A percentile compares a stretch with the other conserved stretches of the same genome.
Evolutionary conservation across 2,888 invertebrate species (phyloP).

Genomic region (Drosophila percnosoma): DNA sequence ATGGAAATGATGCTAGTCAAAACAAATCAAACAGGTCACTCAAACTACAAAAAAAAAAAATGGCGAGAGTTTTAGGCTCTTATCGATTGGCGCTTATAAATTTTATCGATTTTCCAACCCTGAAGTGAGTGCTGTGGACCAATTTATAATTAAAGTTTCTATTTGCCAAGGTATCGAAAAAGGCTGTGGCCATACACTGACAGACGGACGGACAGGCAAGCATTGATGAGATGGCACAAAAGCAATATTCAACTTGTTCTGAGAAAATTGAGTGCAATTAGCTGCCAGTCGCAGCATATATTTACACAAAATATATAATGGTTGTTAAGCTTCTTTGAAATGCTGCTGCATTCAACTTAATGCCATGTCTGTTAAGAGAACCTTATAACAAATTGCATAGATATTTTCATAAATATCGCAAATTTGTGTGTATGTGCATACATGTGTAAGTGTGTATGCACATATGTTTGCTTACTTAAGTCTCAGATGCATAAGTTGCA

Average conservation of each 20-base stretch:
- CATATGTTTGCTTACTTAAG: background rate
- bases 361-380: background rate
- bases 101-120: background rate
- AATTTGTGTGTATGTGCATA: background rate
- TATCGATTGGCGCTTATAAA: background rate
- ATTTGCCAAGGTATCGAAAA: background rate
- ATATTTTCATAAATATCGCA: background rate
- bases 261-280: background rate
- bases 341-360: background rate
- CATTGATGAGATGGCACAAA: background rate
- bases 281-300: background rate
- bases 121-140: background rate
- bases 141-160: background rate
- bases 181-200: background rate
- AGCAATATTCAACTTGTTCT: background rate
- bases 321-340: too few species aligned
- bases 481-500: slow-evolving; percentile 1
- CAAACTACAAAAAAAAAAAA: background rate
- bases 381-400: background rate
- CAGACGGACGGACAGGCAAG: background rate
- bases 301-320: background rate
- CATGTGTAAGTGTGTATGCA: background rate
- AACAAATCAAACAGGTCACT: background rate
- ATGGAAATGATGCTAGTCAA: background rate
- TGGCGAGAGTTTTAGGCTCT: background rate